Conservation (phyloP, 1,140 invertebrate genomes). For the Papilio helenus region DNA sequence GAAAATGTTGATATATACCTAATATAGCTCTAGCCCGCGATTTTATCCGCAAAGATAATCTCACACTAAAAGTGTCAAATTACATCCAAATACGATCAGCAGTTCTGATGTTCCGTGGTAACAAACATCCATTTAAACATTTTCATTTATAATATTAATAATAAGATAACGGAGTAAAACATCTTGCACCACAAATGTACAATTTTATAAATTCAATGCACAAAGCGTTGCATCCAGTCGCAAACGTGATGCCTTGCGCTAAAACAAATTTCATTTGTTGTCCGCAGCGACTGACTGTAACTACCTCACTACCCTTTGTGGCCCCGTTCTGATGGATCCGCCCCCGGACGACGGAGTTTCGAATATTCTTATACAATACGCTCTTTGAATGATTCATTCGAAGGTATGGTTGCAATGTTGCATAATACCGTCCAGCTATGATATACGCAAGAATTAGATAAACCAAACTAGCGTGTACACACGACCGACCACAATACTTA, state of each 20-base stretch:
- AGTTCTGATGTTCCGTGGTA: too few species aligned
- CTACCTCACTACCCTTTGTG: constrained; percentile 52
- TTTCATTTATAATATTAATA: too few species aligned
- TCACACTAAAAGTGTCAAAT: too few species aligned
- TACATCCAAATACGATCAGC: too few species aligned
- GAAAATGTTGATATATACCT: too few species aligned
- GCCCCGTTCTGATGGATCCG: constrained; percentile 40
- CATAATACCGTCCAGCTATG: neutral
- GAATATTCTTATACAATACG: constrained; percentile 1
- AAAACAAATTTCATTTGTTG: constrained; percentile 60
- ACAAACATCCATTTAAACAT: too few species aligned
- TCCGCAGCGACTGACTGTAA: constrained; percentile 39
- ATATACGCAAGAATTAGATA: neutral
- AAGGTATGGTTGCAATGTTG: constrained; percentile 8
- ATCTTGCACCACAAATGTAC: neutral
- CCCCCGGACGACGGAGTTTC: constrained; percentile 33
- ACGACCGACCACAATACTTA: too few species aligned
- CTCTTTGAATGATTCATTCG: constrained; percentile 2
- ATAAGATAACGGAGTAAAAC: neutral
- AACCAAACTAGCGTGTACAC: neutral
- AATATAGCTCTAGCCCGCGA: neutral
- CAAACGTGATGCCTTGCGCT: constrained; percentile 43
- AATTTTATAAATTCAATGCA: constrained; percentile 31
- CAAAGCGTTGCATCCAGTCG: constrained; percentile 51
- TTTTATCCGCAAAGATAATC: too few species aligned